Evolutionary conservation across 2,888 invertebrate species (phyloP), one percentile per base, ranked within the genome.

Genomic region (Thereva nobilitata): DNA sequence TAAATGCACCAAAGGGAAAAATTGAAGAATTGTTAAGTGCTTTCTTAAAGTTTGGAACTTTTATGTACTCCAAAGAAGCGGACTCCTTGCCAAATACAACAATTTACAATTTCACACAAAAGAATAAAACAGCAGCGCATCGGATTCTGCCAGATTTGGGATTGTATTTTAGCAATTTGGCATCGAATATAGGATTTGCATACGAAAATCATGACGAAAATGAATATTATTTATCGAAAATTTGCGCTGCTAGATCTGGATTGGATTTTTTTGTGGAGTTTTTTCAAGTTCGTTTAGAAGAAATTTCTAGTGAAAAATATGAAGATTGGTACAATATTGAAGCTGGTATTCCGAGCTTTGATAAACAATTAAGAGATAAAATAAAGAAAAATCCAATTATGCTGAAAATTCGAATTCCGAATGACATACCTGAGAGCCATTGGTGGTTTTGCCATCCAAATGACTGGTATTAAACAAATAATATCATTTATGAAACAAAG

Each of bases 211-310:
- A 8, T n/a, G 53, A 37, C 10, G 53, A 53, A 23, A 9, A 38
- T 7, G 53, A 53, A 53, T 53, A 40, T 10, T 37, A 38, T 2
- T 40, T 53, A n/a, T 7, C 53, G 38, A 40, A 53, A 10, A 40
- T 40, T n/a, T 53, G 53, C 38, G 4, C 12, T n/a, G 40, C 7
- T 1, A 10, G 53, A 3, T 53, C 53, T 5, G 53, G 53, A 53
- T 40, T 53, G 4, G 53, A 53, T 35, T 53, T 38, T 38, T 53
- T 53, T 53, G 6, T 53, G 37, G 53, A 53, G 4, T 38, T 53
- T 38, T 53, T 53, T 10, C n/a, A 53, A 10, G 4, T 40, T n/a
- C 53, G 53, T 53, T n/a, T 53, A n/a, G 10, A n/a, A 23, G 8
- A 53, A 52, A 38, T n/a, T 38, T 6, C 4, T 5, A 35, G 23